A percentile compares a stretch with the other conserved stretches of the same genome.
Conservation (phyloP, 1,140 invertebrate genomes). For the Antheraea pernyi region DNA sequence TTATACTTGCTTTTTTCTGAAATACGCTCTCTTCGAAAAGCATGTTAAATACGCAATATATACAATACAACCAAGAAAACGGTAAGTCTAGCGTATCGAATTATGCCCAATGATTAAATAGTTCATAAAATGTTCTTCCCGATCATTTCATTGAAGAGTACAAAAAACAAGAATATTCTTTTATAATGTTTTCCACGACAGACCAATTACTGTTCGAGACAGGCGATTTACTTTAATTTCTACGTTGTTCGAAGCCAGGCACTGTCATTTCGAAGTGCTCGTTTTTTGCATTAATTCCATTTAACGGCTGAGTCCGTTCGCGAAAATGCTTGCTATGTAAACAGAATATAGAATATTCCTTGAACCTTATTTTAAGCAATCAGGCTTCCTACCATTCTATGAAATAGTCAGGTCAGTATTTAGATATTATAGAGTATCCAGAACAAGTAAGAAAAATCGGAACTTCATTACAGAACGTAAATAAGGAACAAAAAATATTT, state of each 20-base stretch:
- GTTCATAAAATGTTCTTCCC: neutral
- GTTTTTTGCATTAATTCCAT: neutral
- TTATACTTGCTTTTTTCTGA: too few species aligned
- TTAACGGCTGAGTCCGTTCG: neutral
- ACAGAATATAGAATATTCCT: neutral
- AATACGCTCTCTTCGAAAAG: too few species aligned
- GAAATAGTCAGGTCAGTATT: neutral
- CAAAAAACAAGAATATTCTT: neutral
- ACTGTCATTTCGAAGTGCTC: neutral
- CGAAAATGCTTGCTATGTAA: neutral
- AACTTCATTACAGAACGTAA: too few species aligned
- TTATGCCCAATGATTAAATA: neutral
- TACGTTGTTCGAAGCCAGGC: neutral
- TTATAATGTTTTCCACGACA: neutral
- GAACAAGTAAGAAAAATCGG: too few species aligned
- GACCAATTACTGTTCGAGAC: conserved; percentile 1
- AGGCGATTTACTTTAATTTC: conserved; percentile 3
- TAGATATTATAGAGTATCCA: neutral
- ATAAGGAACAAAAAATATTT: too few species aligned
- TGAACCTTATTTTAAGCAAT: neutral
- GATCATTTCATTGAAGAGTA: neutral
- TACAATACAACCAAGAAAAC: too few species aligned
- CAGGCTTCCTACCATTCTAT: neutral
- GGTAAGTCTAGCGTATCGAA: too few species aligned
- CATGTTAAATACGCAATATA: too few species aligned